Percentiles rank a stretch among this genome's conserved stretches.
Conservation (phyloP, 2,888 invertebrate genomes). For the Zaprionus lineosus region DNA sequence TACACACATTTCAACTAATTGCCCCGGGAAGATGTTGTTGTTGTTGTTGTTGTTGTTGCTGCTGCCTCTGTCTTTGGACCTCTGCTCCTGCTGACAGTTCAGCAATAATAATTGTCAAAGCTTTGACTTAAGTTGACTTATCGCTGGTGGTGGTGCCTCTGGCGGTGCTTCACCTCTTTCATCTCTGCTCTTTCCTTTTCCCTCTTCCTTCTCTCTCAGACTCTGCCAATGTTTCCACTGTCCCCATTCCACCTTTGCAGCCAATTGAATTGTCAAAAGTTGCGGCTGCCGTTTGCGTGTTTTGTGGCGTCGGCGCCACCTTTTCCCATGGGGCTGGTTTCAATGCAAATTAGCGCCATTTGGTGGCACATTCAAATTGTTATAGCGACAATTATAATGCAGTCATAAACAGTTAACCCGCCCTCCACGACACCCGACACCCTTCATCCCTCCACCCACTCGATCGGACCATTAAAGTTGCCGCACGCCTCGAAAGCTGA, state of each 20-base stretch:
- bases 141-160: conserved; percentile 48
- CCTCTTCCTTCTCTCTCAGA: too few relatives aligned
- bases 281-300: conserved; percentile 24
- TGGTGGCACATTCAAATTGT: conserved; percentile 48
- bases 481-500: conserved; percentile 5
- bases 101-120: conserved; percentile 78
- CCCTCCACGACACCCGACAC: not conserved
- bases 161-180: too few relatives aligned
- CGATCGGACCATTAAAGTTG: conserved; percentile 12
- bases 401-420: conserved; percentile 56
- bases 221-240: too few relatives aligned
- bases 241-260: not conserved
- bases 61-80: conserved; percentile 27
- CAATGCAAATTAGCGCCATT: conserved; percentile 65
- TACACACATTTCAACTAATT: conserved; percentile 62
- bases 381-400: conserved; percentile 40
- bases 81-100: conserved; percentile 59
- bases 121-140: conserved; percentile 71
- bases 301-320: conserved; percentile 54
- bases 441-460: not conserved
- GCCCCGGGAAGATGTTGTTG: conserved; percentile 24
- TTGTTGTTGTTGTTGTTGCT: conserved; percentile 28
- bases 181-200: too few relatives aligned
- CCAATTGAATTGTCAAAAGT: conserved; percentile 73
- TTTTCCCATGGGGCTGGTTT: conserved; percentile 35